Base-by-base conservation (phyloP, 2,888 invertebrate genomes). In the Platycnemis pennipes region DNA sequence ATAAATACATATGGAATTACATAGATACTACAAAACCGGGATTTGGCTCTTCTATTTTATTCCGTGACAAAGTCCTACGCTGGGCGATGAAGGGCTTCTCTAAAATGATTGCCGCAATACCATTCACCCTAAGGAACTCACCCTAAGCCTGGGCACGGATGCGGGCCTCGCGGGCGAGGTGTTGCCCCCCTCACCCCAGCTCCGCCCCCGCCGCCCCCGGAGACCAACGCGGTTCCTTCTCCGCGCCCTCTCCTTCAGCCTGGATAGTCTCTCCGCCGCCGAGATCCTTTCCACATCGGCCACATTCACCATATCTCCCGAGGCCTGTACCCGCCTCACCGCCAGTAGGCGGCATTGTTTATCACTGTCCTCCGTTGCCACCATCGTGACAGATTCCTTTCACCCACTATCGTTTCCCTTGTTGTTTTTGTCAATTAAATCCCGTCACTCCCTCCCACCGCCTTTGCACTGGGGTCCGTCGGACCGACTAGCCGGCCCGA, bases 141-240 rank as follows among this genome's bases (percentile, higher is more conserved):
- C 96, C 94, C 96, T 95, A 94, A 96, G 95, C 95, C 96, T 95
- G 19, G 96, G 96, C 94, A 96, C 96, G 94, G 96, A 96, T 4
- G 96, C 96, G 31, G 96, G 96, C 95, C 96, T 96, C n/a, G 96
- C 96, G 95, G 96, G 96, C 95, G 96, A 96, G 94, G 96, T 96
- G 22, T 96, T 96, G 31, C 96, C 95, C 69, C 96, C 95, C 16
- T 96, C 95, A 94, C 96, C 95, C 94, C 96, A 95, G 53, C 96
- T 96, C 4, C 96, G 95, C 94, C 96, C 96, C 87, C 96, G 95
- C 95, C 96, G 96, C 86, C 96, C 95, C 94, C 96, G 96, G 96
- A 94, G 96, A 96, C 95, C 96, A 96, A 49, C 96, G 95, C 53
- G 95, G 95, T 42, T 95, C 95, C 95, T 95, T 94, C 94, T 95